Evolutionary conservation across 2,113 vertebrate species (phyloP), one percentile per base, ranked within the genome.

Genomic region (Engystomops pustulosus): DNA sequence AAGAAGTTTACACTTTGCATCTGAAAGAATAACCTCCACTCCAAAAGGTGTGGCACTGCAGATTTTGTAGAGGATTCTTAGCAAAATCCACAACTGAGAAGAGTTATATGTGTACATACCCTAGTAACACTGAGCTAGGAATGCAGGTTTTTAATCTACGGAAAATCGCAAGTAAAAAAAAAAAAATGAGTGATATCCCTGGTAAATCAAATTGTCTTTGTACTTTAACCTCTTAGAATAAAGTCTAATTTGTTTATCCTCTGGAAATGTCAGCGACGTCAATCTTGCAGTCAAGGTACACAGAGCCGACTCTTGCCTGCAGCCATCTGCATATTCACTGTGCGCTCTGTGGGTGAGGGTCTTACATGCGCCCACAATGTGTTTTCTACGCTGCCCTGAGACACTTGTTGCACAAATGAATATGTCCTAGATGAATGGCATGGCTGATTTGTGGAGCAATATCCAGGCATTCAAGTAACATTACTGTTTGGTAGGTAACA

Each of bases 211-310:
- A 81, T 81, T 51, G 27, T 70, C 79, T 81, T 81, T 81, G 44
- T 81, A 51, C 44, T 81, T 70, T 81, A 36, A 69, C 79, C 65
- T 53, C 65, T 38, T 27, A 34, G 30, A 81, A 38, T 69, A 81
- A 69, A 53, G 65, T 51, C 65, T 81, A 69, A 81, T 81, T 81
- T 53, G 65, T 69, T 77, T 58, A 55, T 58, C 74, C 49, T 14
- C 2, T 36, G 79, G 41, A 81, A 70, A 81, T 81, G 79, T 53
- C 79, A 81, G 15, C 44, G 0, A 53, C 65, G 65, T 53, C 79
- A 81, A 81, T 81, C 79, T 70, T 12, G n/a, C 70, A 67, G 62
- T 67, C 62, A 67, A 20, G 34, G 62, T 18, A 17, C 23, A 45
- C 41, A 6, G 68, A 41, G 38, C 47, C 45, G 3, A 17, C 47